Base-by-base conservation (phyloP, 2,888 invertebrate species). In the Agonopterix arenella region DNA sequence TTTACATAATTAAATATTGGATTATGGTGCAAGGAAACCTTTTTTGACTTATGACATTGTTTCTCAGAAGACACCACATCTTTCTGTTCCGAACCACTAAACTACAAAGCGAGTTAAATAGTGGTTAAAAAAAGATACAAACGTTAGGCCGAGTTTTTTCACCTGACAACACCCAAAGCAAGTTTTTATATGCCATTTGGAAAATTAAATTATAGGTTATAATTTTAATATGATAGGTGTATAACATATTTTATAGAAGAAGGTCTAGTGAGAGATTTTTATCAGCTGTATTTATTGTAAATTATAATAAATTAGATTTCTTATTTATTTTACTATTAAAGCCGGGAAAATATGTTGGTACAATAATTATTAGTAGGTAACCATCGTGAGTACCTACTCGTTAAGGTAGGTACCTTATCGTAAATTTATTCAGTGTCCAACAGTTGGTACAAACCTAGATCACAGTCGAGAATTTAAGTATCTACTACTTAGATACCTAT, bases 171-270 rank as follows among this genome's bases (percentile, higher is more conserved):
- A 82, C 80, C 79, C 76, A 71, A 70, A 70, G 65, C 76, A 64
- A 66, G 73, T 84, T 85, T 83, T 85, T 85, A 71, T 77, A 67
- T 65, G 70, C 70, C 76, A 73, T 80, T 83, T 82, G 72, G 74
- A 82, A 89, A 86, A 89, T 86, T 88, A 84, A 88, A 88, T 89
- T 89, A 88, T 83, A 84, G 84, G 84, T 82, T 86, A 81, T 85
- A 85, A 84, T 83, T 85, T 83, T 86, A 85, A 88, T 89, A 84
- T 79, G 85, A 88, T 85, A 83, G 83, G 79, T 83, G 82, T 76
- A 70, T 84, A 81, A 86, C 80, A 83, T 84, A 84, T 86, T 83
- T 79, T 71, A 61, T 62, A 51, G 54, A 59, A 51, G 54, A 59
- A 74, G 68, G 70, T 60, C 59, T 72, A 68, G 67, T 56, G 52